phyloP scores from a whole-genome alignment of 2,888 invertebrate species.

The Amphipoea lucens region DNA sequence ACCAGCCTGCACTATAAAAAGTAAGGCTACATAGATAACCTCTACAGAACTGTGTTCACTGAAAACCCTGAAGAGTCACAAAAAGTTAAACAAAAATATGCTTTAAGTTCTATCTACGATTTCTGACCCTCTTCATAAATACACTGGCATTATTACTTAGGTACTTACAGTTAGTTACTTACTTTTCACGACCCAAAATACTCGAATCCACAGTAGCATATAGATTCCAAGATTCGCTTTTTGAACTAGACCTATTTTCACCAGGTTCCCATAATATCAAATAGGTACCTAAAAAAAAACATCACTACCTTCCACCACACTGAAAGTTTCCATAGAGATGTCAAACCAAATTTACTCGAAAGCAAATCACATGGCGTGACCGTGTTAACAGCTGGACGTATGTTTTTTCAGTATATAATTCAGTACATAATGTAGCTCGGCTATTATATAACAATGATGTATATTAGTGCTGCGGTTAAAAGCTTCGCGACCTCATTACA shows the following conservation, averaged over 20 bases:
- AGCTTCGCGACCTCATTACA: constrained; percentile 64
- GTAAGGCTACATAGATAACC: no score
- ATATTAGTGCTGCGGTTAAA: constrained; percentile 67
- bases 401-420: constrained; percentile 51
- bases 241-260: neutral
- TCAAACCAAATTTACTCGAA: constrained; percentile 45
- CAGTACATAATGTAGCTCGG: constrained; percentile 55
- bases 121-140: neutral
- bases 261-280: neutral
- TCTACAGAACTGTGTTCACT: neutral
- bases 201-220: neutral
- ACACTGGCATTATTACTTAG: neutral
- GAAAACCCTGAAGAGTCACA: neutral
- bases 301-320: neutral
- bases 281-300: neutral
- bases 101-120: neutral
- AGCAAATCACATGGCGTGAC: constrained; percentile 61
- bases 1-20: no score
- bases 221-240: neutral
- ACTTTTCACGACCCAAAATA: neutral
- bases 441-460: constrained; percentile 71
- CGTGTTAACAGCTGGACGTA: constrained; percentile 57
- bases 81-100: neutral
- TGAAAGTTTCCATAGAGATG: constrained; percentile 28
- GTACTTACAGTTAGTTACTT: neutral